Conservation (phyloP, 2,888 invertebrate genomes). For the Caprella mutica region DNA sequence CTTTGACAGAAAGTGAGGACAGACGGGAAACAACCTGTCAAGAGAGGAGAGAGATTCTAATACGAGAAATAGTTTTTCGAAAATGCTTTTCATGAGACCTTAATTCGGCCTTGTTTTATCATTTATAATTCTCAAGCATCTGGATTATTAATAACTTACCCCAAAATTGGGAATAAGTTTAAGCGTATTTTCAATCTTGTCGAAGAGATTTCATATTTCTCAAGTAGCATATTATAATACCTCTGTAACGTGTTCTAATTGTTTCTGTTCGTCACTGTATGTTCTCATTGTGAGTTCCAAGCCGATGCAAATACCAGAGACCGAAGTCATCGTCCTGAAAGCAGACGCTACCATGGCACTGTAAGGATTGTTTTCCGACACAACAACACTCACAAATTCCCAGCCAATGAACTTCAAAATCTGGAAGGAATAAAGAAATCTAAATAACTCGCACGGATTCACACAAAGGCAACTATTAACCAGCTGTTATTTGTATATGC, state of each 20-base stretch:
- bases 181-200: too few species aligned
- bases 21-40: constrained; percentile 31
- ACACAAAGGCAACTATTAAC: background rate
- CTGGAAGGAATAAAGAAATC: constrained; percentile 2
- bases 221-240: too few species aligned
- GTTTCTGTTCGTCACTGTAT: background rate
- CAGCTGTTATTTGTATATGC: background rate
- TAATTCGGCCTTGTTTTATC: too few species aligned
- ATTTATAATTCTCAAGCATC: too few species aligned
- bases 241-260: background rate
- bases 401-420: constrained; percentile 40
- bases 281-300: constrained; percentile 31
- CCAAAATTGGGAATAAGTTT: too few species aligned
- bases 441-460: background rate
- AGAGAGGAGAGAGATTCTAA: background rate
- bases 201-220: too few species aligned
- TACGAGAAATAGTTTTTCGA: background rate
- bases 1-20: constrained; percentile 34
- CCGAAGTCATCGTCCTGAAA: constrained; percentile 35
- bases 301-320: constrained; percentile 35
- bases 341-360: constrained; percentile 29
- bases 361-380: constrained; percentile 38
- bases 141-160: too few species aligned
- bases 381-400: constrained; percentile 41
- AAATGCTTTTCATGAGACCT: background rate